Conservation (phyloP, 1,140 invertebrate genomes). For the Drosophila mayri region DNA sequence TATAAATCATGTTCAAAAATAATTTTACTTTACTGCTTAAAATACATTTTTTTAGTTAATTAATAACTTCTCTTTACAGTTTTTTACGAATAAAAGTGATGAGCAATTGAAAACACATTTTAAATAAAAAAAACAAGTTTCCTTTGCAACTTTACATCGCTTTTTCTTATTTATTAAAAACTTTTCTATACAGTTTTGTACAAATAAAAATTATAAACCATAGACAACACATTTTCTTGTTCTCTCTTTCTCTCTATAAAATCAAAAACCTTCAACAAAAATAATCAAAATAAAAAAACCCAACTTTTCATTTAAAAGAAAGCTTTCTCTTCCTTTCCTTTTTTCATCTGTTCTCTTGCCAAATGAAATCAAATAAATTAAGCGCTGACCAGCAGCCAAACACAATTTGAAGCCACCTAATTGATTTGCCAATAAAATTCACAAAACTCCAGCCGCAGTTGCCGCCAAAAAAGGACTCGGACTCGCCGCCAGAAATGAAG, state of each 20-base stretch:
- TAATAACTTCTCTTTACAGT: not conserved
- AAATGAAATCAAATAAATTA: constrained; percentile 68
- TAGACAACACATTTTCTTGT: not conserved
- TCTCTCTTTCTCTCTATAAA: constrained; percentile 23
- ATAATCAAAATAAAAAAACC: constrained; percentile 23
- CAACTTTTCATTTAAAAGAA: constrained; percentile 1
- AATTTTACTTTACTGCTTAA: too few relatives aligned
- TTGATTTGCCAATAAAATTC: constrained; percentile 76
- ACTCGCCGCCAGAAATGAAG: constrained; percentile 36
- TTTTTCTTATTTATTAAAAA: too few relatives aligned
- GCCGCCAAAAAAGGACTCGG: constrained; percentile 20
- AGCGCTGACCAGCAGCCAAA: constrained; percentile 39
- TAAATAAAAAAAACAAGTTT: too few relatives aligned
- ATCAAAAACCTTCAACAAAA: constrained; percentile 24
- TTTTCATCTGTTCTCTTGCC: not conserved
- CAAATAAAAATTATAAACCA: not conserved
- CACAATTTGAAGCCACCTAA: constrained; percentile 62
- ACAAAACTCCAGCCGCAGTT: constrained; percentile 21
- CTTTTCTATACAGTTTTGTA: too few relatives aligned
- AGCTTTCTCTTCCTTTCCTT: not conserved
- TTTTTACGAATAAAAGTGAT: not conserved
- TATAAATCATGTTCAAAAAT: not conserved
- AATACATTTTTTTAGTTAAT: not conserved
- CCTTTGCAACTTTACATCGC: too few relatives aligned
- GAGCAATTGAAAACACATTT: not conserved